Base-by-base conservation (phyloP, 2,797 vertebrate species). In the Peromyscus attwateri region DNA sequence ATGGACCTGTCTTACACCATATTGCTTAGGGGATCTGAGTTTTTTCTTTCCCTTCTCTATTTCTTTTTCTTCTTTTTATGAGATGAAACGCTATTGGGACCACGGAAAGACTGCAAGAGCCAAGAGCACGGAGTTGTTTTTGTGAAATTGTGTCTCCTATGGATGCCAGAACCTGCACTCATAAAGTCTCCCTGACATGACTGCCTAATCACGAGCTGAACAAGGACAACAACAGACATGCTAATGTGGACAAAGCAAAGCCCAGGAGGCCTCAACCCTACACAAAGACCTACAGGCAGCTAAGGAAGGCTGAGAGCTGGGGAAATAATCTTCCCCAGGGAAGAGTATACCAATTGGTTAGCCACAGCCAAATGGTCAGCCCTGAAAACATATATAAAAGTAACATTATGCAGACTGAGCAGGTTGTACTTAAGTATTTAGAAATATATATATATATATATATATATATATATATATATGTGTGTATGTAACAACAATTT, bases 21-120 rank as follows among this genome's bases (percentile, higher is more conserved):
- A 40, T 27, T 96, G 79, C 90, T 97, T 96, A 95, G 29, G 64
- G 64, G 92, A 93, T 96, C 96, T 96, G 70, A 96, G 83, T 46
- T 1, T 77, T 52, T 12, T 64, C 94, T 31, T 98, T 97, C 79
- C n/a, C 71, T 95, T 81, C 98, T 90, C 93, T 75, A 40, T 76
- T 76, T 66, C 23, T 62, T 88, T 64, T 80, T 95, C 49, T 97
- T 98, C 84, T 77, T 71, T 96, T 83, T 98, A 89, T 88, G 27
- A 84, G 49, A 84, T 27, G 19, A 97, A 98, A 97, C 89, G 40
- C 83, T 93, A 82, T 80, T 64, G 84, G n/a, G 49, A 95, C 10
- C 68, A 40, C 71, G 96, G 95, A 96, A 43, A 94, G 85, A 62
- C 77, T 82, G 97, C 94, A 52, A 95, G 95, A 71, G 34, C 49